Conservation (phyloP, 2,113 vertebrate genomes). For the Sakesphorus luctuosus region DNA sequence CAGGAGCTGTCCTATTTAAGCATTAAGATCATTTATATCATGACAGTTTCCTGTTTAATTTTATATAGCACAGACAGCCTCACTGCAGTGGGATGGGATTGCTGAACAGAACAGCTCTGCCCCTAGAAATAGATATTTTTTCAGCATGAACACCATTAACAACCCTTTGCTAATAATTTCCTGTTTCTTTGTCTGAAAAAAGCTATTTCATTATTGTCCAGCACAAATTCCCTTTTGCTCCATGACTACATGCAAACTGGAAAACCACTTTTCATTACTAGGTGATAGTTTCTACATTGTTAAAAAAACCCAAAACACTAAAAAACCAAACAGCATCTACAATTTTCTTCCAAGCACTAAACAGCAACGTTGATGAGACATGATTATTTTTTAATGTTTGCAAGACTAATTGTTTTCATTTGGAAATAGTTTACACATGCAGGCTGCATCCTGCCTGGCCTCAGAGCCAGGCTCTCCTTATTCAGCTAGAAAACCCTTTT, state of each 20-base stretch:
- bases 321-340: not conserved
- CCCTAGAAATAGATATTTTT: not conserved
- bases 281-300: not conserved
- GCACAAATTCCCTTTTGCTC: not conserved
- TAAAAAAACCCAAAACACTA: too few species aligned
- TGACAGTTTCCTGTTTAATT: not conserved
- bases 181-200: not conserved
- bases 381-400: not conserved
- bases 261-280: not conserved
- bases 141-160: not conserved
- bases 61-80: fast-evolving
- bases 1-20: not conserved
- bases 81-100: not conserved
- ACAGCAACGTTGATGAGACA: not conserved
- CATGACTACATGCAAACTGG: not conserved
- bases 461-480: not conserved
- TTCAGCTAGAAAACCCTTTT: not conserved
- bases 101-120: not conserved
- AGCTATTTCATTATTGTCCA: not conserved
- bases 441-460: fast-evolving
- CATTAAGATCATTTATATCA: not conserved
- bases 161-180: not conserved
- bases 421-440: not conserved
- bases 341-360: not conserved
- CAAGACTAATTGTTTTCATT: not conserved